These are phyloP conservation scores for Panthera uncia DNA, from an alignment of 2,113 vertebrate species.

Conservation along the genomic window DNA sequence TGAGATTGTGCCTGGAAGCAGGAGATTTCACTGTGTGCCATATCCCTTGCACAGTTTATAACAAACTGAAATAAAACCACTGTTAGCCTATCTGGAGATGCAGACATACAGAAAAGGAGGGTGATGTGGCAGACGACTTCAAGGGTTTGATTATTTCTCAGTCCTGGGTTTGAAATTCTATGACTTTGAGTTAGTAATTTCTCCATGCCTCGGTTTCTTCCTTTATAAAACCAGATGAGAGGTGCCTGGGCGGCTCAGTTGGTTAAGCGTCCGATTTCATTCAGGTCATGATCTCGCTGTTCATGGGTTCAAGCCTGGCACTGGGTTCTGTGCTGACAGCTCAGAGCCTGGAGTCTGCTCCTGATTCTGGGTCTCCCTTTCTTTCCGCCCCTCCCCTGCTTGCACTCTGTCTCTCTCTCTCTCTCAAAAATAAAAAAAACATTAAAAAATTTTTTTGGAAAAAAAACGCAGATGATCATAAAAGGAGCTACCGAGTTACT, in stretches of 20 bases:
- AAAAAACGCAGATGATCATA: neutral
- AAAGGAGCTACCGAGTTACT: neutral
- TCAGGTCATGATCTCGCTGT: too few species aligned
- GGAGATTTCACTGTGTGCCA: neutral
- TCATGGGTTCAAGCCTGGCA: too few species aligned
- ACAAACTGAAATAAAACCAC: neutral
- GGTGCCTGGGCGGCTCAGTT: too few species aligned
- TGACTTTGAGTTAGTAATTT: neutral
- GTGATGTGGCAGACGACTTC: neutral
- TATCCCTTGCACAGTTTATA: neutral
- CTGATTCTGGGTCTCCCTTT: too few species aligned
- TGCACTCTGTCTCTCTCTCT: too few species aligned
- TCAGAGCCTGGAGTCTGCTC: too few species aligned
- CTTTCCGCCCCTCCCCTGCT: too few species aligned
- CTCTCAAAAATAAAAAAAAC: too few species aligned
- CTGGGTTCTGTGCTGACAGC: too few species aligned
- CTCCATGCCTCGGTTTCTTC: neutral
- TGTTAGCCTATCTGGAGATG: neutral
- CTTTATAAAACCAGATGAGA: neutral
- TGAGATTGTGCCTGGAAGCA: neutral
- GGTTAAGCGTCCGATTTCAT: too few species aligned
- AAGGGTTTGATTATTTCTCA: neutral
- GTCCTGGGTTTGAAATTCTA: neutral
- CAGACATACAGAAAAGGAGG: neutral
- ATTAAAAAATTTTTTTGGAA: too few species aligned